Evolutionary conservation across 2,113 vertebrate species (phyloP).

Genomic region (Pomatorhinus ruficollis): DNA sequence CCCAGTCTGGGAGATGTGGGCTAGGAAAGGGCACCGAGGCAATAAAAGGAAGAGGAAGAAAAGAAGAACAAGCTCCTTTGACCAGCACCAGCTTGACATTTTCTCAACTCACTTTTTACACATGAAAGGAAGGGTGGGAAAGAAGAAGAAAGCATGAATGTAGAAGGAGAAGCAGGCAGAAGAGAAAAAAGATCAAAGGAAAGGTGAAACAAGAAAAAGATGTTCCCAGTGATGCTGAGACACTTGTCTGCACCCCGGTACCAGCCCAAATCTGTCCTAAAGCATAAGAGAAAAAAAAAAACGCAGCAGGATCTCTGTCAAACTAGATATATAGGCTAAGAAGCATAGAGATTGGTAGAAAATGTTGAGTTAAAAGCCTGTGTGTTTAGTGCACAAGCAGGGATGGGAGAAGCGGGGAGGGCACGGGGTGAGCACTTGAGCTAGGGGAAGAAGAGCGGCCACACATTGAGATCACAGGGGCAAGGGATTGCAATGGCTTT

Average conservation of each 20-base stretch:
- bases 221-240: not conserved
- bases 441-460: not conserved
- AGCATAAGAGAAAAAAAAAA: not conserved
- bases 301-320: not conserved
- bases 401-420: fast-evolving
- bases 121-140: conserved; percentile 23
- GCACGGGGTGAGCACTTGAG: not conserved
- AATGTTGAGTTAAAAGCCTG: not conserved
- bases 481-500: not conserved
- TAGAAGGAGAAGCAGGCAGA: conserved; percentile 26
- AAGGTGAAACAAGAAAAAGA: conserved; percentile 10
- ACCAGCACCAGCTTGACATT: conserved; percentile 38
- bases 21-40: not conserved
- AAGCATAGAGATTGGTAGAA: not conserved
- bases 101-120: conserved; percentile 34
- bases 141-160: conserved; percentile 41
- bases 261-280: not conserved
- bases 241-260: not conserved
- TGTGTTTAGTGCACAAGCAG: not conserved
- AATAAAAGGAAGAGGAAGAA: conserved; percentile 19
- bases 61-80: conserved; percentile 32
- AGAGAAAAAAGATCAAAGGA: conserved; percentile 18
- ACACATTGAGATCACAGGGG: not conserved
- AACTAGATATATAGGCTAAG: not conserved
- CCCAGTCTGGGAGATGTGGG: not conserved